Evolutionary conservation across 2,888 invertebrate species (phyloP).

Genomic region (Dolomedes plantarius): DNA sequence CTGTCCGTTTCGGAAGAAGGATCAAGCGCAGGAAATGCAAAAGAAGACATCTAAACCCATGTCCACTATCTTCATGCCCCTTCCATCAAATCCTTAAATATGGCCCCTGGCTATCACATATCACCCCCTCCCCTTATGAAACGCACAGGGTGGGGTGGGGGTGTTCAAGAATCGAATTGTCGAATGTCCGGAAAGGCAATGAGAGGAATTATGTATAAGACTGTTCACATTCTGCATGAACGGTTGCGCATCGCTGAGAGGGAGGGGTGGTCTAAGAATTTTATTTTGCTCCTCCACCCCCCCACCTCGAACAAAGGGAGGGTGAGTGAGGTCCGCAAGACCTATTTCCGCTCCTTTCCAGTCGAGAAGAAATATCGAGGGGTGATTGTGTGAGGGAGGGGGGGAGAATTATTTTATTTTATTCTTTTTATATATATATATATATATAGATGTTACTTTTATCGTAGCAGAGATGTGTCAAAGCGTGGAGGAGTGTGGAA

Average conservation of each 20-base stretch:
- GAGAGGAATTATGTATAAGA: constrained; percentile 71
- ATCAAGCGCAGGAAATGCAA: neutral
- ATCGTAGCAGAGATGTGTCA: constrained; percentile 3
- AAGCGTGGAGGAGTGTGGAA: constrained; percentile 5
- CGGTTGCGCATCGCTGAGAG: constrained; percentile 37
- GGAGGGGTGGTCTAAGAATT: constrained; percentile 36
- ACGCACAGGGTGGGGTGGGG: neutral
- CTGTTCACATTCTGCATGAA: constrained; percentile 66
- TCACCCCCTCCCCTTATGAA: constrained; percentile 10
- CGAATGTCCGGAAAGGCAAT: constrained; percentile 56
- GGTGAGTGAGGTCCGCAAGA: constrained; percentile 25
- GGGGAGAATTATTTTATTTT: neutral
- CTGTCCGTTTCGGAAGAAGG: neutral
- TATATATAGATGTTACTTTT: constrained; percentile 11
- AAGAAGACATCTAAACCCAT: neutral
- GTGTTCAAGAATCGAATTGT: constrained; percentile 26
- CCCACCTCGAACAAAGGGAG: neutral
- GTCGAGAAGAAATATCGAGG: constrained; percentile 22
- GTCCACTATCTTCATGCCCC: constrained; percentile 4
- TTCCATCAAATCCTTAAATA: constrained; percentile 49
- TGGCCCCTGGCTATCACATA: constrained; percentile 39
- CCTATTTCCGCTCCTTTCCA: constrained; percentile 65
- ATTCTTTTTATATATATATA: too few species aligned
- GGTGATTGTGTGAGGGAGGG: neutral
- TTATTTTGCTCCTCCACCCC: constrained; percentile 37